A percentile compares a stretch with the other conserved stretches of the same genome.
Conservation (phyloP, 2,888 invertebrate genomes). For the Ormyrus pomaceus region DNA sequence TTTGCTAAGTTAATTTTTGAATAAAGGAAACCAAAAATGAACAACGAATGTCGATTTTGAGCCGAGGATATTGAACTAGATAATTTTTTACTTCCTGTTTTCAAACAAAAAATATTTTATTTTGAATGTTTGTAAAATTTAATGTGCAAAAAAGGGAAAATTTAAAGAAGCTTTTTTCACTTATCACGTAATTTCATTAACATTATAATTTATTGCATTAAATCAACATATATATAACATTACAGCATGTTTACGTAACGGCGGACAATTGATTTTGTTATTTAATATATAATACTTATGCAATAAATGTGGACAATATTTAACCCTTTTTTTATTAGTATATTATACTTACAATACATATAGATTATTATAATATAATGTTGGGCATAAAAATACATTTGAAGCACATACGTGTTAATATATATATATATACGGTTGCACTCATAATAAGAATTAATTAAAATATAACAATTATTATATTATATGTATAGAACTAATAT, state of each 20-base stretch:
- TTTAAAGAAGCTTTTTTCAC: no score
- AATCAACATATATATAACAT: constrained; percentile 33
- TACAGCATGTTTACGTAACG: constrained; percentile 52
- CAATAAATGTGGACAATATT: constrained; percentile 53
- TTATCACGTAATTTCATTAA: constrained; percentile 20
- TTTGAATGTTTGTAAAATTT: no score
- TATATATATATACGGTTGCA: no score
- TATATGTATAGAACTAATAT: constrained; percentile 22
- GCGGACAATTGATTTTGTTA: constrained; percentile 44
- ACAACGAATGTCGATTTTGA: no score
- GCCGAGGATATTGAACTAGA: no score
- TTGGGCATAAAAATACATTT: constrained; percentile 42
- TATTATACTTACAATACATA: constrained; percentile 20
- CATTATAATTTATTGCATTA: constrained; percentile 52
- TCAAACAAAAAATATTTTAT: no score
- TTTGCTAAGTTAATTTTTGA: no score
- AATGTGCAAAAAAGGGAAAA: no score
- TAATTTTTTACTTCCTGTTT: no score
- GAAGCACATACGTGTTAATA: not conserved
- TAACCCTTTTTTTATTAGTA: constrained; percentile 33
- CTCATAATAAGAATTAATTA: no score
- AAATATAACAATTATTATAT: not conserved
- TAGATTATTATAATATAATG: constrained; percentile 4
- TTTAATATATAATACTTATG: constrained; percentile 36
- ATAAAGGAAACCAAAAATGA: no score